phyloP scores from a whole-genome alignment of 1,140 invertebrate genomes.

The Lineus longissimus region DNA sequence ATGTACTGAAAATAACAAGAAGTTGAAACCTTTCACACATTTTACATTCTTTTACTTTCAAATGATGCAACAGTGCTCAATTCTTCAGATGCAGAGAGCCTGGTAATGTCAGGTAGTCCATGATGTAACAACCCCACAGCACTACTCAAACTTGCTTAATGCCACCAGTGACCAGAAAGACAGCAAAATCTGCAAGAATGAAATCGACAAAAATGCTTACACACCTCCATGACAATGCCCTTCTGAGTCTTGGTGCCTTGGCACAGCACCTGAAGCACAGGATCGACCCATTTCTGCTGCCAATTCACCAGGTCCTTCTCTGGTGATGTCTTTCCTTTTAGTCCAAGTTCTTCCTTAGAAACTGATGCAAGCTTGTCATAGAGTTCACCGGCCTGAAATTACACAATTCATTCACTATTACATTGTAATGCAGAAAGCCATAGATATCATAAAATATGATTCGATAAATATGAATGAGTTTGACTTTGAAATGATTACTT shows the following conservation, averaged over 20 bases:
- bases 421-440: too few relatives aligned
- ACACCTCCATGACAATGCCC: neutral
- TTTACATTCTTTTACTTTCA: too few relatives aligned
- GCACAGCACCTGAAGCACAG: neutral
- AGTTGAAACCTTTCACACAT: neutral
- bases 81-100: too few relatives aligned
- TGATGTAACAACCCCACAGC: too few relatives aligned
- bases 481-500: too few relatives aligned
- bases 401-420: too few relatives aligned
- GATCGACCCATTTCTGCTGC: neutral
- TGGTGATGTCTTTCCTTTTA: neutral
- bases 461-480: too few relatives aligned
- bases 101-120: too few relatives aligned
- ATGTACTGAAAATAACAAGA: constrained; percentile 36
- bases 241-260: neutral
- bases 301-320: neutral
- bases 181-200: neutral
- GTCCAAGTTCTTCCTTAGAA: neutral
- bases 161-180: too few relatives aligned
- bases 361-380: neutral
- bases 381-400: constrained; percentile 2
- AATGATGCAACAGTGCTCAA: too few relatives aligned
- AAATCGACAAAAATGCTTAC: neutral
- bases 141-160: too few relatives aligned
- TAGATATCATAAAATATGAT: too few relatives aligned